Conservation (phyloP, 2,113 vertebrate genomes). For the Ondatra zibethicus region DNA sequence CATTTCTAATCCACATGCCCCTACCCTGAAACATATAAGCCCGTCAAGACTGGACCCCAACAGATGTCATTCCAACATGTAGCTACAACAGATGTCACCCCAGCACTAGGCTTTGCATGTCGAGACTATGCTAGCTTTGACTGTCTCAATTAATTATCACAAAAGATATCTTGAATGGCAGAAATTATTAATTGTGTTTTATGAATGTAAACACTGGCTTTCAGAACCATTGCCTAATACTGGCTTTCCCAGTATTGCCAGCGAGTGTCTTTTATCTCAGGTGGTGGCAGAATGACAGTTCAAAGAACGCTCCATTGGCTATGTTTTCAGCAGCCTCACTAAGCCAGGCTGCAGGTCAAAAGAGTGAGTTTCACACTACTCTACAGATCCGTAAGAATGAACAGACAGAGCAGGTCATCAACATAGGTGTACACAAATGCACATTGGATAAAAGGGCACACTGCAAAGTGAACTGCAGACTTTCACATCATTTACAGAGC, state of each 20-base stretch:
- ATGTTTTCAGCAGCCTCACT: not conserved
- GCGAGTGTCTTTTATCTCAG: not conserved
- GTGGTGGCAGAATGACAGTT: not conserved
- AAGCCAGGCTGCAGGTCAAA: not conserved
- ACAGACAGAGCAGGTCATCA: not conserved
- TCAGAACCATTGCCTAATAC: not conserved
- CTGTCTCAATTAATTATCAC: not conserved
- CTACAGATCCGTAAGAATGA: not conserved
- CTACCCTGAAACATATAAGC: no score
- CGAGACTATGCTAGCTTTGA: not conserved
- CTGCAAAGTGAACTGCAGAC: not conserved
- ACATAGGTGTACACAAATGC: not conserved
- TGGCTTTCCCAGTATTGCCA: not conserved
- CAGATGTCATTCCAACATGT: no score
- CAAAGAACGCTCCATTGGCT: not conserved
- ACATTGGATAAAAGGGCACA: not conserved
- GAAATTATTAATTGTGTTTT: not conserved
- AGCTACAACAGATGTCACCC: no score
- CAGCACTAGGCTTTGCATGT: not conserved
- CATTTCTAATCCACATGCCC: no score
- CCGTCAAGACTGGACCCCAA: no score
- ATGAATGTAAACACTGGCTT: not conserved
- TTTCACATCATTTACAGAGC: not conserved
- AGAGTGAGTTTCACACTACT: not conserved
- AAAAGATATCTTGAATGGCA: not conserved